A percentile compares a stretch with the other conserved stretches of the same genome.
These are phyloP conservation scores for Heliconius eleuchia DNA, from an alignment of 1,140 invertebrate genomes.

Conservation along the genomic window DNA sequence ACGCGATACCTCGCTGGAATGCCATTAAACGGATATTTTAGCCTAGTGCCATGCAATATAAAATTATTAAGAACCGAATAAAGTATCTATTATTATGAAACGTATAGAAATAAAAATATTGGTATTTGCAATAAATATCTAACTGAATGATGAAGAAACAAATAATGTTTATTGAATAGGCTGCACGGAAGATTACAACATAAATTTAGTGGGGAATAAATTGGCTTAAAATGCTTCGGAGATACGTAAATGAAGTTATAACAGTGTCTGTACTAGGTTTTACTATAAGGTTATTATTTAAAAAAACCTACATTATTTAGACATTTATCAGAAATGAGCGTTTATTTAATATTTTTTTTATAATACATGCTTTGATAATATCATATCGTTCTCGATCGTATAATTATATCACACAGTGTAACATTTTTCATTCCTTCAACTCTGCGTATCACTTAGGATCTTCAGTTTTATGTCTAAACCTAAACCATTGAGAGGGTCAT, in stretches of 20 bases:
- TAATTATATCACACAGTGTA: no score
- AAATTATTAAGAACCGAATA: constrained; percentile 51
- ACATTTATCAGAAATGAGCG: neutral
- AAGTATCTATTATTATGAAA: constrained; percentile 45
- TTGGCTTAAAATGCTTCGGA: constrained; percentile 40
- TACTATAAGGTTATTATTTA: neutral
- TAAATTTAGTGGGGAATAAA: constrained; percentile 43
- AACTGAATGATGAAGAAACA: constrained; percentile 44
- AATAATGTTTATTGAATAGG: constrained; percentile 46
- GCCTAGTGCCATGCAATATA: constrained; percentile 58
- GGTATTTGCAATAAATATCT: constrained; percentile 46
- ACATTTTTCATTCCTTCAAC: neutral
- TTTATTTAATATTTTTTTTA: neutral
- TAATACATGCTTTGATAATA: no score
- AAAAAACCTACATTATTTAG: neutral
- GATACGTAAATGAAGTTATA: neutral
- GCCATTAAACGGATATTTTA: constrained; percentile 60
- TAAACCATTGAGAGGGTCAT: constrained; percentile 40
- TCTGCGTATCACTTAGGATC: constrained; percentile 13
- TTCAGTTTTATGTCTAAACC: constrained; percentile 23
- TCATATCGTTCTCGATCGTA: no score
- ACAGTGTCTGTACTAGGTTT: neutral
- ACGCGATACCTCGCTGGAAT: constrained; percentile 59
- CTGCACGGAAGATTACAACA: constrained; percentile 40
- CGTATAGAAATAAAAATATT: constrained; percentile 58